phyloP scores from a whole-genome alignment of 1,140 invertebrate genomes.

The Chlorops oryzae region DNA sequence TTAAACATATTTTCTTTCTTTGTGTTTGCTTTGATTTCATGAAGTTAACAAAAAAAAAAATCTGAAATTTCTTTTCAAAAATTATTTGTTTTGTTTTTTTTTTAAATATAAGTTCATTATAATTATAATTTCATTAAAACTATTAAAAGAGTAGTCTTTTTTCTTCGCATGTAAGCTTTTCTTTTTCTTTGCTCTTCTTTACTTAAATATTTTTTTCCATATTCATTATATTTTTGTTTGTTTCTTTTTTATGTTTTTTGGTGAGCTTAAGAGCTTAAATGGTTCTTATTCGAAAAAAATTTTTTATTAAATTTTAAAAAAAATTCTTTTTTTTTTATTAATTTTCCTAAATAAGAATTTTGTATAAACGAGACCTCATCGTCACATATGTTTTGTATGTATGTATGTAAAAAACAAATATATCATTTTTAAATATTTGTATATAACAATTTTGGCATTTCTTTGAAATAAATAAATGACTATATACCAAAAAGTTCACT shows the following conservation, averaged over 20 bases:
- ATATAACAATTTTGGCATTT: neutral
- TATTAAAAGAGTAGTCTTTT: constrained; percentile 3
- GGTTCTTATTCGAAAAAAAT: neutral
- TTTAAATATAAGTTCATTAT: constrained; percentile 1
- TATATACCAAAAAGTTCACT: no score
- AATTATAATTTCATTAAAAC: neutral
- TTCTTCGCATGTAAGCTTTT: constrained; percentile 2
- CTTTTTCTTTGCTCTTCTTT: neutral
- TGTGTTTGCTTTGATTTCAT: no score
- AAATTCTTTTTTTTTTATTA: no score
- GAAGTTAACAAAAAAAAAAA: constrained; percentile 6
- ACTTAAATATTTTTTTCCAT: constrained; percentile 3
- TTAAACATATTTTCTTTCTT: no score
- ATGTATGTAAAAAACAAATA: no score
- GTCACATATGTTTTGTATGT: no score
- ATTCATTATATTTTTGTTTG: neutral
- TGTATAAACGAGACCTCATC: no score
- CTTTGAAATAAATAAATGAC: neutral
- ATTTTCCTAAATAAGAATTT: no score
- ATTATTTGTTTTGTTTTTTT: constrained; percentile 6
- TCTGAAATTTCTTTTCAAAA: constrained; percentile 4
- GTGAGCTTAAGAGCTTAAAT: no score
- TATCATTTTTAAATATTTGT: no score
- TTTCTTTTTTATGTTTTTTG: constrained; percentile 2
- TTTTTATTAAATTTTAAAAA: neutral